phyloP scores from a whole-genome alignment of 2,113 vertebrate species.

The Callorhinus ursinus region DNA sequence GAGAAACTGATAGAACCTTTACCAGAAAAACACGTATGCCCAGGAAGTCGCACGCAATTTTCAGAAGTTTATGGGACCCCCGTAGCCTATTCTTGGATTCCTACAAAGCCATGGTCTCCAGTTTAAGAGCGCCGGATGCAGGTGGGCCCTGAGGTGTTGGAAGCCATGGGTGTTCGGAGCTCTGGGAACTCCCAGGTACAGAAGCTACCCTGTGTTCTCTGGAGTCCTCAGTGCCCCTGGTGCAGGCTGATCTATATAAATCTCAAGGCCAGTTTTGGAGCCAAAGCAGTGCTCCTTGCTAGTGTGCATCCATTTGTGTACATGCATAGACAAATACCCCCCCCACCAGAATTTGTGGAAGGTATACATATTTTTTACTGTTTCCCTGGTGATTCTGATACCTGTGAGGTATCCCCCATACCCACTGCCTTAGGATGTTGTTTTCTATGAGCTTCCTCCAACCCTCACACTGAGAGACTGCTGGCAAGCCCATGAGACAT shows the following conservation, averaged over 20 bases:
- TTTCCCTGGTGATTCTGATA: slow-evolving; percentile 24
- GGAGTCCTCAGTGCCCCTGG: background rate
- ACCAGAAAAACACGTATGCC: background rate
- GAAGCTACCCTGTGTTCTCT: background rate
- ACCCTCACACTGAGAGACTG: slow-evolving; percentile 26
- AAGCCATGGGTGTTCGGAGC: background rate
- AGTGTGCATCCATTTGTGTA: background rate
- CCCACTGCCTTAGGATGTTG: slow-evolving; percentile 60
- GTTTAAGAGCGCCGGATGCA: background rate
- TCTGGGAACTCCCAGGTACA: background rate
- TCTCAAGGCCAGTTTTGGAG: background rate
- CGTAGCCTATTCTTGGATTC: background rate
- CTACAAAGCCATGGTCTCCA: background rate
- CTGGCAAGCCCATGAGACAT: slow-evolving; percentile 47
- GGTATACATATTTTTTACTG: background rate
- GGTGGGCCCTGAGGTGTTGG: background rate
- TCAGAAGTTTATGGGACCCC: background rate
- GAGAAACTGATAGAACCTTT: background rate
- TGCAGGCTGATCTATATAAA: background rate
- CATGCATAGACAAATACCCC: background rate
- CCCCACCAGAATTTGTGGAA: background rate
- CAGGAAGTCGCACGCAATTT: background rate
- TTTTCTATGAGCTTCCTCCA: slow-evolving; percentile 7
- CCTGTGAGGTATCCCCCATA: background rate
- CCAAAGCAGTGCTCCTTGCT: background rate